These are phyloP conservation scores for Eulacestoma nigropectus DNA, from an alignment of 2,113 vertebrate genomes.

Conservation along the genomic window DNA sequence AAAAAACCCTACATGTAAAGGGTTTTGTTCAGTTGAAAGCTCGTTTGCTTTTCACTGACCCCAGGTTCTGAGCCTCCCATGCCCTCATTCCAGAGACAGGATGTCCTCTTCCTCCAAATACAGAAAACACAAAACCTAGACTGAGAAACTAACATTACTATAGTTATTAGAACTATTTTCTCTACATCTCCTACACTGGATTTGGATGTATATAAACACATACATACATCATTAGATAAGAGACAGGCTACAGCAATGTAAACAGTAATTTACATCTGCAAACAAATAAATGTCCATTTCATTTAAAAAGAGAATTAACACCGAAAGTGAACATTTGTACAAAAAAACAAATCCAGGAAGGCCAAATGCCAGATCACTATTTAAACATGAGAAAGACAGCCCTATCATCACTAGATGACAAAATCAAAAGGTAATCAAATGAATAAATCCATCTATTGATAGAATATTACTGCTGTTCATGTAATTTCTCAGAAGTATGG, in stretches of 20 bases:
- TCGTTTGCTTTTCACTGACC: background rate
- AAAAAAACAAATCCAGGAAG: background rate
- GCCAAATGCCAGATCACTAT: background rate
- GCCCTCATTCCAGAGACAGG: background rate
- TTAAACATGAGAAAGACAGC: background rate
- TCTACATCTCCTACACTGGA: background rate
- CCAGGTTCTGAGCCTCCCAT: background rate
- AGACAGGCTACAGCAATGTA: background rate
- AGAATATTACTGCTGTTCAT: background rate
- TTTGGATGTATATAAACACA: background rate
- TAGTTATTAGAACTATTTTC: background rate
- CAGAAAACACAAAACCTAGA: background rate
- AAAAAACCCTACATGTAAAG: background rate
- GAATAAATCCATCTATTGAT: background rate
- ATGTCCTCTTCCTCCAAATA: background rate
- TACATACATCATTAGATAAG: background rate
- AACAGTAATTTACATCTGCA: background rate
- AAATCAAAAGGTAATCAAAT: background rate
- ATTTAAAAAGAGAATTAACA: background rate
- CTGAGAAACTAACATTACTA: background rate
- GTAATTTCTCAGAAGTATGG: background rate
- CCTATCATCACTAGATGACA: background rate
- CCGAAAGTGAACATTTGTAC: background rate
- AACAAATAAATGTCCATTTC: background rate
- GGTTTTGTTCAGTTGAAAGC: background rate